Conservation (phyloP, 2,113 vertebrate genomes). For the Thymallus thymallus region DNA sequence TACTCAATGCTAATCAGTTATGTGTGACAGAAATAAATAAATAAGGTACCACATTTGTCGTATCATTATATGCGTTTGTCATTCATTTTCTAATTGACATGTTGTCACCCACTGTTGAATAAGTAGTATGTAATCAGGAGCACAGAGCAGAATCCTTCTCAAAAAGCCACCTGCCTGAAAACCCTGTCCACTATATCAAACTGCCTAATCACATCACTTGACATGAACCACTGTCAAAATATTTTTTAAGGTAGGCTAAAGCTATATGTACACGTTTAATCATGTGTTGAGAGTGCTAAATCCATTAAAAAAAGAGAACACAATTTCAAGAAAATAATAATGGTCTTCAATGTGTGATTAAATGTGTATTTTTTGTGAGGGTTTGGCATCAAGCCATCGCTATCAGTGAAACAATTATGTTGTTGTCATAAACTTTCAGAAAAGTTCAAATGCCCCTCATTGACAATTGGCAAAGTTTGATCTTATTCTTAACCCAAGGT, state of each 20-base stretch:
- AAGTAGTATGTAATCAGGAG: too few relatives aligned
- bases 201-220: slow-evolving; percentile 59
- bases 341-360: too few relatives aligned
- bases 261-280: slow-evolving; percentile 60
- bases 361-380: too few relatives aligned
- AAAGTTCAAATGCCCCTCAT: not conserved
- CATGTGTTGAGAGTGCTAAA: too few relatives aligned
- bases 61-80: not conserved
- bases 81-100: too few relatives aligned
- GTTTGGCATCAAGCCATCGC: too few relatives aligned
- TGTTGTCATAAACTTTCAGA: not conserved
- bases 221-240: slow-evolving; percentile 55
- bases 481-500: too few relatives aligned
- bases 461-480: not conserved
- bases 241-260: slow-evolving; percentile 52
- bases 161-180: slow-evolving; percentile 48
- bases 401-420: too few relatives aligned
- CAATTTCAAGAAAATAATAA: too few relatives aligned
- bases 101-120: too few relatives aligned
- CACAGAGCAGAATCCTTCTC: not conserved
- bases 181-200: slow-evolving; percentile 39
- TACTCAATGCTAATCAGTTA: not conserved
- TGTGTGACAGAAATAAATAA: not conserved
- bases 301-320: too few relatives aligned
- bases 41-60: not conserved